Evolutionary conservation across 2,113 vertebrate genomes (phyloP), one percentile per base, ranked within the genome.

Genomic region (Orthonyx spaldingii): DNA sequence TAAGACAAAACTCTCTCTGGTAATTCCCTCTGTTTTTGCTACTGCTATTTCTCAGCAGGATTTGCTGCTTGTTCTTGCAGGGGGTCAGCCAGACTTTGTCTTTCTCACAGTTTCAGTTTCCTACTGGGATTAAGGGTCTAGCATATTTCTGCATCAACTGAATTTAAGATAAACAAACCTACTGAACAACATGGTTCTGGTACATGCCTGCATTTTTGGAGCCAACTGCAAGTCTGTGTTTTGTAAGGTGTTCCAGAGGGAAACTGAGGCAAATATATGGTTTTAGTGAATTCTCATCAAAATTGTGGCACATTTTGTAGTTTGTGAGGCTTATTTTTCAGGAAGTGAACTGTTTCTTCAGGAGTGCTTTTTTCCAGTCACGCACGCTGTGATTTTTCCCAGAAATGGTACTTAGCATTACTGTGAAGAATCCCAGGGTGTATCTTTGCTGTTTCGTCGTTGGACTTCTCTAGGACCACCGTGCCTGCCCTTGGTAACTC

Each of bases 71-170:
- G 90, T 90, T 97, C 97, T 96, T 88, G 78, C 57, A 97, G 97
- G 96, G 97, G 97, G 97, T 98, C 97, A 98, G 98, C 95, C 97
- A 98, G 97, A 97, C 97, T 97, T 97, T 95, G 96, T 97, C 97
- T 98, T 98, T 98, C 98, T 98, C 98, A 98, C 97, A 97, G 97
- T 97, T 98, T 97, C 93, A 37, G 33, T 94, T 97, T 98, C 95
- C 97, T 96, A 97, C 84, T 93, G 97, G 98, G 97, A 98, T 89
- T 94, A 93, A 97, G 89, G 89, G 90, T 94, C 96, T 97, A 97
- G 93, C 89, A 87, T 97, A 97, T 97, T 97, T 97, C 96, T 97
- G 89, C 95, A 96, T 97, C 84, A 88, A 94, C 88, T 46, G 72
- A 97, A 94, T 96, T 93, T 93, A 98, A 98, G 94, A 98, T 87